phyloP scores from a whole-genome alignment of 37 sponge, comb jelly and placozoan genomes.

The Mnemiopsis leidyi region DNA sequence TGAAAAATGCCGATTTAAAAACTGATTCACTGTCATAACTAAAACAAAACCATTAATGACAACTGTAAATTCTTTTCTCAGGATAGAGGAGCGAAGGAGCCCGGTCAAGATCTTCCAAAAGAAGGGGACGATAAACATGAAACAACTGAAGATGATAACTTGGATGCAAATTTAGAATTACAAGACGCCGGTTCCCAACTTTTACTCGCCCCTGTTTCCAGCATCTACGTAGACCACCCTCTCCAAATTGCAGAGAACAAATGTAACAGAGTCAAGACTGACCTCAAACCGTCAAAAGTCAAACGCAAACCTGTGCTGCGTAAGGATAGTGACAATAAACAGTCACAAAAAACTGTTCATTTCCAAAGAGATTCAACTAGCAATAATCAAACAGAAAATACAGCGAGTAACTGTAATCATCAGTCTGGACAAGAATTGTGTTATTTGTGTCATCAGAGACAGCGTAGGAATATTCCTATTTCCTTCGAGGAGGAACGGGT shows the following conservation, averaged over 20 bases:
- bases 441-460: slow-evolving; percentile 88
- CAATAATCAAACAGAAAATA: background rate
- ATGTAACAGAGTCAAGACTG: slow-evolving; percentile 21
- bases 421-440: slow-evolving; percentile 79
- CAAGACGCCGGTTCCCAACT: background rate
- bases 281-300: background rate
- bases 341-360: background rate
- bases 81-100: too few relatives aligned
- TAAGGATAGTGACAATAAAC: background rate
- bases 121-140: background rate
- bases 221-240: background rate
- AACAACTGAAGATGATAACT: background rate
- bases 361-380: background rate
- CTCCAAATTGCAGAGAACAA: background rate
- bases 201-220: background rate
- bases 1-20: too few relatives aligned
- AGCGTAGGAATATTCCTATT: slow-evolving; percentile 71
- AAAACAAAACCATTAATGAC: too few relatives aligned
- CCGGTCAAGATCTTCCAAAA: background rate
- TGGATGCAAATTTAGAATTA: background rate
- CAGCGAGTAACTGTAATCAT: background rate
- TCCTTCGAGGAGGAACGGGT: slow-evolving; percentile 71
- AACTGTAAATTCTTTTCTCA: too few relatives aligned
- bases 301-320: background rate
- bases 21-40: too few relatives aligned